Percentiles rank a stretch among this genome's conserved stretches.
These are phyloP conservation scores for Syngnathoides biaculeatus DNA, from an alignment of 2,113 vertebrate genomes.

Conservation along the genomic window DNA sequence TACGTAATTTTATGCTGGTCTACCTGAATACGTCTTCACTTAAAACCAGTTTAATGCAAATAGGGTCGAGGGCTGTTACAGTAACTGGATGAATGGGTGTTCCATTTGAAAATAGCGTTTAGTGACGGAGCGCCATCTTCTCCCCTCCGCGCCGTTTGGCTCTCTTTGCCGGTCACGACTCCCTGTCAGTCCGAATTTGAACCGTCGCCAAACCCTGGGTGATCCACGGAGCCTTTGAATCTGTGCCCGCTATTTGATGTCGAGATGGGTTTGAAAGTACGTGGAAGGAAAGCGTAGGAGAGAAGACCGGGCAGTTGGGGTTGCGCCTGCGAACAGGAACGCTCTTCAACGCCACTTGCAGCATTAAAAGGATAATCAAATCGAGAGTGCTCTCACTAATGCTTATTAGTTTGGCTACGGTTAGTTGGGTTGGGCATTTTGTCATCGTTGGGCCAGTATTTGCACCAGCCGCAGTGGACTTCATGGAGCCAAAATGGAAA, in stretches of 20 bases:
- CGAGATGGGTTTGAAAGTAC: conserved; percentile 28
- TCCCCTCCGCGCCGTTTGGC: conserved; percentile 3
- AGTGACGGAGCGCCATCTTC: conserved; percentile 20
- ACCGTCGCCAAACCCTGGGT: conserved; percentile 36
- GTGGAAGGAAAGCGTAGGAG: conserved; percentile 17
- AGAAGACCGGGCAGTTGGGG: background rate
- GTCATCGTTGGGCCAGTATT: conserved; percentile 17
- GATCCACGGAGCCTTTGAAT: conserved; percentile 46
- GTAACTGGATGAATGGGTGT: background rate
- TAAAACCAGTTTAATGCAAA: background rate
- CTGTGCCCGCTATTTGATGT: conserved; percentile 47
- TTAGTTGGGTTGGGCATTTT: conserved; percentile 9
- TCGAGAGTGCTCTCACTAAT: conserved; percentile 28
- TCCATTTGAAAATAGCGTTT: background rate
- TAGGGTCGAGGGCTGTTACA: background rate
- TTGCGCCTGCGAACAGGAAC: background rate
- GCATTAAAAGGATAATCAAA: background rate
- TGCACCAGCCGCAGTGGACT: conserved; percentile 26
- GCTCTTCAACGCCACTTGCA: background rate
- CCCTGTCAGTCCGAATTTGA: conserved; percentile 36
- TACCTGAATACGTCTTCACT: background rate
- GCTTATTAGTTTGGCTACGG: conserved; percentile 39
- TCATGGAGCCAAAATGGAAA: conserved; percentile 21
- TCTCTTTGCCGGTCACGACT: conserved; percentile 51
- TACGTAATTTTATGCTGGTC: background rate